Percentiles rank a stretch among this genome's conserved stretches.
Conservation (phyloP, 2,113 vertebrate species). For the Taurulus bubalis region DNA sequence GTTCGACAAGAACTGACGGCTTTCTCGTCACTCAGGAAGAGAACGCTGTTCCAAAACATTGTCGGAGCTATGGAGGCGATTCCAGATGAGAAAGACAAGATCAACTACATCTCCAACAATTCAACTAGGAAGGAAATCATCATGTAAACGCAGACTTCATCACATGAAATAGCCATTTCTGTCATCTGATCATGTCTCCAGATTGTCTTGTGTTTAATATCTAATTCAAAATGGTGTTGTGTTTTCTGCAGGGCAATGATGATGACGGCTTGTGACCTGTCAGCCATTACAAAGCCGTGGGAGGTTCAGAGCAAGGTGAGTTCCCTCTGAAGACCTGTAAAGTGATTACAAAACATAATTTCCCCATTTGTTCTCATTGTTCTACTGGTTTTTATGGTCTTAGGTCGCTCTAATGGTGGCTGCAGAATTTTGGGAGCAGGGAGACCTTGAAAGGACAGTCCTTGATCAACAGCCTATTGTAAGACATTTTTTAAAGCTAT, state of each 20-base stretch:
- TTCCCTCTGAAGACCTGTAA: not conserved
- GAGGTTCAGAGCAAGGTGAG: slow-evolving; percentile 94
- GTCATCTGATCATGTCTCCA: not conserved
- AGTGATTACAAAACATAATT: not conserved
- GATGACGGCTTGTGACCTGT: slow-evolving; percentile 97
- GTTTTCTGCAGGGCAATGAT: slow-evolving; percentile 91
- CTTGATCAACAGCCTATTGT: slow-evolving; percentile 94
- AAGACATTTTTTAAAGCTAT: slow-evolving; percentile 66
- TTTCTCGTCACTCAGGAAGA: slow-evolving; percentile 84
- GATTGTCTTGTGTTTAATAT: not conserved
- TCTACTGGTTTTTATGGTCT: slow-evolving; percentile 30
- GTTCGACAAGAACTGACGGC: not conserved
- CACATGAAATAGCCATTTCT: not conserved
- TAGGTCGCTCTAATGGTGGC: slow-evolving; percentile 95
- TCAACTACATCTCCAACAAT: slow-evolving; percentile 88
- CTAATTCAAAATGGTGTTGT: not conserved
- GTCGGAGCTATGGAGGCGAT: slow-evolving; percentile 89
- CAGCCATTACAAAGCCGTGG: slow-evolving; percentile 96
- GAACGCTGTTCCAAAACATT: slow-evolving; percentile 96
- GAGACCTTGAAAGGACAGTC: slow-evolving; percentile 91
- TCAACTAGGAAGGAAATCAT: slow-evolving; percentile 93
- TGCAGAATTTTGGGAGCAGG: slow-evolving; percentile 96
- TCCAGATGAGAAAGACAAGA: slow-evolving; percentile 86
- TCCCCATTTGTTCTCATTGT: slow-evolving; percentile 1
- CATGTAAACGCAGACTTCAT: slow-evolving; percentile 83